A percentile compares a stretch with the other conserved stretches of the same genome.
phyloP scores from a whole-genome alignment of 2,797 vertebrate species.

The Rhodeus uyekii region DNA sequence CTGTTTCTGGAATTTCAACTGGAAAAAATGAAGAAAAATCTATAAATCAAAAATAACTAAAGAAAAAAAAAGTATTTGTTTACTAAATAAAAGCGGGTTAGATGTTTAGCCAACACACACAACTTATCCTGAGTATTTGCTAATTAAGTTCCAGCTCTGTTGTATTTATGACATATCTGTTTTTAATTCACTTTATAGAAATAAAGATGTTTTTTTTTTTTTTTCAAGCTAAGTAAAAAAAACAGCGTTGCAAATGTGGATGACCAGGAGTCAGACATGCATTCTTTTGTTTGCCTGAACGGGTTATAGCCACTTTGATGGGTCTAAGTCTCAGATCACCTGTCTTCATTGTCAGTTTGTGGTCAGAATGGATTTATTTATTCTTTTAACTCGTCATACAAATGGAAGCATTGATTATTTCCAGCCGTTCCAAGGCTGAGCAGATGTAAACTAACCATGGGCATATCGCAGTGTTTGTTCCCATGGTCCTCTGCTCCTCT shows the following conservation, averaged over 20 bases:
- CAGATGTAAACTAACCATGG: conserved; percentile 34
- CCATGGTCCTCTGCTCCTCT: conserved; percentile 34
- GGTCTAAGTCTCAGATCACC: conserved; percentile 3
- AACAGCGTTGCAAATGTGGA: not conserved
- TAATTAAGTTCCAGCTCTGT: not conserved
- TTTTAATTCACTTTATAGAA: not conserved
- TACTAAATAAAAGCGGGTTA: not conserved
- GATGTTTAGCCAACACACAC: not conserved
- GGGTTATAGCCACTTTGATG: conserved; percentile 20
- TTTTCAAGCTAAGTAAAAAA: conserved; percentile 3
- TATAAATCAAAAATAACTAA: not conserved
- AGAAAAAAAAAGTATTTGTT: not conserved
- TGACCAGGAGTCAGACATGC: not conserved
- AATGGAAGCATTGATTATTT: conserved; percentile 39
- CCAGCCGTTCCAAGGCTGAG: conserved; percentile 15
- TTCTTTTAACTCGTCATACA: conserved; percentile 16
- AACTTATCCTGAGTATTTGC: not conserved
- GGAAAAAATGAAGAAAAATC: not conserved
- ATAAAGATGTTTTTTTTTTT: not conserved
- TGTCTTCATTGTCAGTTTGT: conserved; percentile 14
- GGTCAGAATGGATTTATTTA: conserved; percentile 31
- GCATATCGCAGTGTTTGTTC: conserved; percentile 27
- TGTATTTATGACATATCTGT: not conserved
- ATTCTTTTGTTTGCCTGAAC: not conserved
- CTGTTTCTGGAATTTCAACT: not conserved